Percentiles rank a stretch among this genome's conserved stretches.
phyloP scores from a whole-genome alignment of 2,113 vertebrate genomes.

The Archocentrus centrarchus region DNA sequence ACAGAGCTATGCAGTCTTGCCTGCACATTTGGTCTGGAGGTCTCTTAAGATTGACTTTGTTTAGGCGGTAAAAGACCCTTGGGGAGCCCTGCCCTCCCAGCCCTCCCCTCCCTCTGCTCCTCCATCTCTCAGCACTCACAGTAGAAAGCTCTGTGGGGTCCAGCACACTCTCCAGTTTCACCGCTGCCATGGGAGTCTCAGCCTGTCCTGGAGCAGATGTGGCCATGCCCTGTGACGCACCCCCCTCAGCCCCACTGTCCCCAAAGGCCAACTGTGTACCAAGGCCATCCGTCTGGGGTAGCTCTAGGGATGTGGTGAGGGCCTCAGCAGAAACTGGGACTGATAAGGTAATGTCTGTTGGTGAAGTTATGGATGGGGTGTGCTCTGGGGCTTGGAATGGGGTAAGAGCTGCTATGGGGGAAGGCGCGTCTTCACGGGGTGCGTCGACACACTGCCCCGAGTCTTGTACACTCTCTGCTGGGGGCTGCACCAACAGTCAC shows the following conservation, averaged over 20 bases:
- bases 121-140: conserved; percentile 94
- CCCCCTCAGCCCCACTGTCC: conserved; percentile 72
- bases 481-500: conserved; percentile 85
- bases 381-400: conserved; percentile 62
- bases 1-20: conserved; percentile 56
- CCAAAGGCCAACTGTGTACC: conserved; percentile 67
- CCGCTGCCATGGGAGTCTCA: conserved; percentile 76
- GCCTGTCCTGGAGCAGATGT: conserved; percentile 76
- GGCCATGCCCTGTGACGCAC: conserved; percentile 69
- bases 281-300: conserved; percentile 67
- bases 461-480: conserved; percentile 80
- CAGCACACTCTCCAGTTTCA: conserved; percentile 88
- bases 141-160: conserved; percentile 98
- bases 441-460: conserved; percentile 71
- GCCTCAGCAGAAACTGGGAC: conserved; percentile 55
- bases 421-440: conserved; percentile 72
- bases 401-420: conserved; percentile 67
- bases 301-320: conserved; percentile 66
- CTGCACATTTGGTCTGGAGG: conserved; percentile 67
- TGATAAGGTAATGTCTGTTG: conserved; percentile 65
- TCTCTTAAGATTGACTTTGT: conserved; percentile 81
- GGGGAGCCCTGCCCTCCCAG: conserved; percentile 50
- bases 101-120: conserved; percentile 68
- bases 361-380: conserved; percentile 57
- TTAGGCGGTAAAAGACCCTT: conserved; percentile 77